phyloP scores from a whole-genome alignment of 1,140 invertebrate genomes.

The Trissolcus basalis region DNA sequence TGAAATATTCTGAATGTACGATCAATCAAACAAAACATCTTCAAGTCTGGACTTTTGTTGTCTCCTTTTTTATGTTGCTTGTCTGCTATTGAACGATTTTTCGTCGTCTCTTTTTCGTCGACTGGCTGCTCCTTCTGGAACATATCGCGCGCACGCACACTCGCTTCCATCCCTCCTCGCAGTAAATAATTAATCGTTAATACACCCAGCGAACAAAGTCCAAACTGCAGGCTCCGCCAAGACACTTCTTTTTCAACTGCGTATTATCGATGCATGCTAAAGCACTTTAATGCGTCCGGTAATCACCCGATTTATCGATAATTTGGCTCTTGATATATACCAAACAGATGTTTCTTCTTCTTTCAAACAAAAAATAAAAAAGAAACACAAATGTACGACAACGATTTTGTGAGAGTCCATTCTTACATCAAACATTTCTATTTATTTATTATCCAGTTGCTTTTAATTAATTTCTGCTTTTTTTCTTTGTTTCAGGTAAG shows the following conservation, averaged over 20 bases:
- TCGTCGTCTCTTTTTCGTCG: constrained; percentile 17
- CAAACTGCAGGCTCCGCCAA: constrained; percentile 43
- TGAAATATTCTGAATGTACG: too few species aligned
- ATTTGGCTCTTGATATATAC: too few species aligned
- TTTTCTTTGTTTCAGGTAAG: constrained; percentile 3
- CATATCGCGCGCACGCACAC: background rate
- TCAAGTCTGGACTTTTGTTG: background rate
- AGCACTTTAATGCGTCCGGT: constrained; percentile 23
- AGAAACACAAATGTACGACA: too few species aligned
- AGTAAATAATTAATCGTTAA: constrained; percentile 55
- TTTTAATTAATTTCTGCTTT: too few species aligned
- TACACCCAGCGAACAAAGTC: constrained; percentile 51
- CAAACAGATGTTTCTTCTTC: too few species aligned
- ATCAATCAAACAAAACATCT: too few species aligned
- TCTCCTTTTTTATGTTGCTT: background rate
- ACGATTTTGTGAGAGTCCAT: background rate
- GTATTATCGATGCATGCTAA: constrained; percentile 32
- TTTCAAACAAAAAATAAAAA: too few species aligned
- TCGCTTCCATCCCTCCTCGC: constrained; percentile 27
- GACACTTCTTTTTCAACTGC: constrained; percentile 46
- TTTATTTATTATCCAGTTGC: background rate
- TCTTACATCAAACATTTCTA: background rate
- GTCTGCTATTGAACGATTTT: constrained; percentile 14
- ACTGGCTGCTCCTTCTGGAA: constrained; percentile 12
- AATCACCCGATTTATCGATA: constrained; percentile 28